Conservation (phyloP, 2,797 vertebrate species). For the Phalloptychus januarius region DNA sequence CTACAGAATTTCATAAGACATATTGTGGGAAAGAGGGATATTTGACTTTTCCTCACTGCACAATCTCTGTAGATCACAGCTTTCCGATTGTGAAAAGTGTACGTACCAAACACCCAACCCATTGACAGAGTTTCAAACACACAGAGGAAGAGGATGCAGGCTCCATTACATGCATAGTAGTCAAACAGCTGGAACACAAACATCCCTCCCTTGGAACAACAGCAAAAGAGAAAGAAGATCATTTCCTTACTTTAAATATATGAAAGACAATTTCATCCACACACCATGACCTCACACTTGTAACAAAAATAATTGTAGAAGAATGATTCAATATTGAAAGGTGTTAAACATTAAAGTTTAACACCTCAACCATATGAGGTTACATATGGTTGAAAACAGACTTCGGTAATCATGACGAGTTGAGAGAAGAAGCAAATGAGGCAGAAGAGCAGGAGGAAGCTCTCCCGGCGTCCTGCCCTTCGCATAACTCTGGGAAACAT, state of each 20-base stretch:
- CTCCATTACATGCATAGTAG: conserved; percentile 91
- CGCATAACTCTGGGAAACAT: conserved; percentile 74
- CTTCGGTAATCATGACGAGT: conserved; percentile 80
- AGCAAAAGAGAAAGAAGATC: conserved; percentile 2
- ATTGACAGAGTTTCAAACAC: conserved; percentile 87
- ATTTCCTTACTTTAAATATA: neutral
- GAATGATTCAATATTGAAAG: neutral
- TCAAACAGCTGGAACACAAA: conserved; percentile 94
- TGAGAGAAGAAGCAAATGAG: conserved; percentile 72
- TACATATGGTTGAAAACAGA: conserved; percentile 36
- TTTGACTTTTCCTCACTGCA: no score
- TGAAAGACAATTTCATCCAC: neutral
- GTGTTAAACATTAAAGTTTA: neutral
- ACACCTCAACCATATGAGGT: no score
- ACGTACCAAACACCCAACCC: conserved; percentile 91
- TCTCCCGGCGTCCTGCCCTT: conserved; percentile 64
- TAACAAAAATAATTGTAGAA: neutral
- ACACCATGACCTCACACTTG: neutral
- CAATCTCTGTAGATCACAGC: no score
- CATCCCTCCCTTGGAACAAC: conserved; percentile 89
- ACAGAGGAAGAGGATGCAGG: conserved; percentile 86
- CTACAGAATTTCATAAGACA: no score
- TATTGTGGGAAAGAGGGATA: no score
- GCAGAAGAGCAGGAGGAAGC: conserved; percentile 75
- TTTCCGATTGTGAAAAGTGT: neutral